Conservation (phyloP, 92 coral and sea anemone species). For the Umimayanthus chanpuru region DNA sequence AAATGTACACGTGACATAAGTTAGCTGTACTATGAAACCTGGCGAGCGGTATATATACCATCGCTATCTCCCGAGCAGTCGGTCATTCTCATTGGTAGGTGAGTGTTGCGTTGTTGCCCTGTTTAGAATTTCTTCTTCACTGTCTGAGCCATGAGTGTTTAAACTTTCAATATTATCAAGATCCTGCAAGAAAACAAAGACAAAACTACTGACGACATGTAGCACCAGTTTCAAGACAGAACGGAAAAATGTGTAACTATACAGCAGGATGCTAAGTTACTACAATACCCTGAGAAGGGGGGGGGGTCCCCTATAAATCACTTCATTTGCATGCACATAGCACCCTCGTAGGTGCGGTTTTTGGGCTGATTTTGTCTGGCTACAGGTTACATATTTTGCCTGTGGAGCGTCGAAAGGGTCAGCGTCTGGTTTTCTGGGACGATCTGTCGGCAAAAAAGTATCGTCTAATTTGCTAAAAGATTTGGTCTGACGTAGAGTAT, state of each 20-base stretch:
- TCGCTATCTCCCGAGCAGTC: constrained; percentile 33
- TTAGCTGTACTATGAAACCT: neutral
- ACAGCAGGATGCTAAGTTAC: neutral
- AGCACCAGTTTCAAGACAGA: neutral
- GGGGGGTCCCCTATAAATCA: too few species aligned
- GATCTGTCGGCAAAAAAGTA: too few species aligned
- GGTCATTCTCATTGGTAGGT: constrained; percentile 36
- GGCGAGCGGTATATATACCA: neutral
- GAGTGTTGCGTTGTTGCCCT: constrained; percentile 7
- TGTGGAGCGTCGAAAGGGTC: too few species aligned
- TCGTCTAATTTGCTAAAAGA: too few species aligned
- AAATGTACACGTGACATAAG: neutral
- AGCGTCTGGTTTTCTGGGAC: too few species aligned
- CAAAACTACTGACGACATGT: neutral
- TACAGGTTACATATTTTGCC: too few species aligned
- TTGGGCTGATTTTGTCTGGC: too few species aligned
- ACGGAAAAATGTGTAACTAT: neutral
- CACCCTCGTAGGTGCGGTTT: too few species aligned
- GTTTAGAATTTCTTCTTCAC: constrained; percentile 72
- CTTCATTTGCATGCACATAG: too few species aligned
- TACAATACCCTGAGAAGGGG: too few species aligned
- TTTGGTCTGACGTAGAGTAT: too few species aligned
- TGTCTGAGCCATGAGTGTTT: constrained; percentile 46
- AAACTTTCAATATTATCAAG: constrained; percentile 26
- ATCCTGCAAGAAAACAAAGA: constrained; percentile 19